Base-by-base conservation (phyloP, 2,113 vertebrate species). In the Nothoprocta pentlandii region DNA sequence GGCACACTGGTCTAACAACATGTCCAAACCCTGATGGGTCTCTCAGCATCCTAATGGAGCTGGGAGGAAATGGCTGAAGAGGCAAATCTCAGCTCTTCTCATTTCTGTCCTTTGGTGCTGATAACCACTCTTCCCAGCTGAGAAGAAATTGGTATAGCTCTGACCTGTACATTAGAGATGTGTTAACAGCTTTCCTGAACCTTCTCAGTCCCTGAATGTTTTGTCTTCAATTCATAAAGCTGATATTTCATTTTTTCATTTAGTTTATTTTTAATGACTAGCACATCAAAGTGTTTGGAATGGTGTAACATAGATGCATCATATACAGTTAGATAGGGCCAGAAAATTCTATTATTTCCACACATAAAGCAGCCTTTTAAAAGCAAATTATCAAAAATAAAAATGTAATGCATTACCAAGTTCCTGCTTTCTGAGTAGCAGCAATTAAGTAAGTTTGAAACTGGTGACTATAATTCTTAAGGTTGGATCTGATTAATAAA, bases 401-500 rank as follows among this genome's bases (percentile, higher is more conserved):
- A 84, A 46, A 76, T 80, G 21, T 83, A 94, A 93, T 69, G 51
- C 81, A 93, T 97, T 96, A 93, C 85, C 96, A 90, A 91, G 87
- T 95, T 95, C 90, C 96, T 39, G 16, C 95, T 92, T 93, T 97
- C 94, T 94, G 56, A 96, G 77, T 67, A 96, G 77, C 67, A 85
- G 73, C 95, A 98, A 97, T 98, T 96, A 98, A 92, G 94, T 91
- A 97, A 97, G 95, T 78, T 94, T 96, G 76, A 96, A 97, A 90
- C 73, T 46, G 23, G 90, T 95, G 91, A 76, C 93, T 97, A 34
- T 95, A 96, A 97, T 97, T 88, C 93, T 98, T 82, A 95, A 97
- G 89, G 85, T 63, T 97, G 89, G 79, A 85, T 97, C 89, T 97
- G 89, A 97, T 98, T 98, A 97, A 97, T 96, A 97, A 95, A 96